Conservation (phyloP, 2,888 invertebrate species). For the Crepidodera aurea region DNA sequence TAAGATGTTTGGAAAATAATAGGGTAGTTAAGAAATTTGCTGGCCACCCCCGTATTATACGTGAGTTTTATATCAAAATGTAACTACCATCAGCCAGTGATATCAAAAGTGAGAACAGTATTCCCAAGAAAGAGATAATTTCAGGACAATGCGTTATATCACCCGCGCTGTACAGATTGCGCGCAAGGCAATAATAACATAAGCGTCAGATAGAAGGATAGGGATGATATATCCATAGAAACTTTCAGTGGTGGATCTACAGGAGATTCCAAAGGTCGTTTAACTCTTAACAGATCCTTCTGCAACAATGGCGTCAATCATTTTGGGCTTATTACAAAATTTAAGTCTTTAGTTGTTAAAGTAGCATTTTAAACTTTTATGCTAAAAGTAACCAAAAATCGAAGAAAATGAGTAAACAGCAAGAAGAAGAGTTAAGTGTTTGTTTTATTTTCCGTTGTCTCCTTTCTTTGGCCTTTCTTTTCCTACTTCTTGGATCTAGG, state of each 20-base stretch:
- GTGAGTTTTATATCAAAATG: constrained; percentile 35
- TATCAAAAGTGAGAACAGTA: constrained; percentile 36
- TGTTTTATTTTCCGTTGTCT: too few species aligned
- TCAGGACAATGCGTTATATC: constrained; percentile 53
- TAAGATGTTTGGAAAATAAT: too few species aligned
- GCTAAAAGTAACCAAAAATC: too few species aligned
- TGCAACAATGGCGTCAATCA: too few species aligned
- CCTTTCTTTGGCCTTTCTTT: too few species aligned
- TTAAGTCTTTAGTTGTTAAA: too few species aligned
- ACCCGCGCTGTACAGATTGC: constrained; percentile 55
- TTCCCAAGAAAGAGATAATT: constrained; percentile 43
- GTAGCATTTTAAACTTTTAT: too few species aligned
- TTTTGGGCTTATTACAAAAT: too few species aligned
- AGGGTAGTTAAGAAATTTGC: too few species aligned
- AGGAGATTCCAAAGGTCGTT: background rate
- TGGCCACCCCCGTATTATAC: constrained; percentile 26
- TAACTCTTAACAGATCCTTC: background rate
- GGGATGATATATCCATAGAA: constrained; percentile 56
- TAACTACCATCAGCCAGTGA: constrained; percentile 30
- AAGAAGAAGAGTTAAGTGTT: too few species aligned
- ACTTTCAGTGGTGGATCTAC: constrained; percentile 33
- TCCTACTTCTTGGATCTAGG: too few species aligned
- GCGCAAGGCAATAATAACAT: constrained; percentile 55
- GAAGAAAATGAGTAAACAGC: too few species aligned
- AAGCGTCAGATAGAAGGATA: constrained; percentile 51